A percentile compares a stretch with the other conserved stretches of the same genome.
Conservation (phyloP, 2,797 vertebrate genomes). For the Botia kubotai region DNA sequence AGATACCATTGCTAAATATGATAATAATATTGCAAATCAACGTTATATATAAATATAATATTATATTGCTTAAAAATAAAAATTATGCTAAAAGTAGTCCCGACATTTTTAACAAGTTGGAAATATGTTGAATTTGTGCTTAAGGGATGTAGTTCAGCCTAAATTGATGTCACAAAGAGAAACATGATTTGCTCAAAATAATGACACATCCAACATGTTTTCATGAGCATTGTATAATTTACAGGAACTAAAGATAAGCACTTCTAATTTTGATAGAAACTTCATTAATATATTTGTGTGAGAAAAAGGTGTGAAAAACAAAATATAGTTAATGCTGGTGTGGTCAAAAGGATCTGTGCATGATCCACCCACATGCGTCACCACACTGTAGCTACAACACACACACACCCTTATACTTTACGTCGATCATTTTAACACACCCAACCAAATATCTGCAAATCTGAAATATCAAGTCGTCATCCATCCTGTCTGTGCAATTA, state of each 20-base stretch:
- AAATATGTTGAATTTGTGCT: not conserved
- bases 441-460: not conserved
- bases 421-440: not conserved
- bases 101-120: too few relatives aligned
- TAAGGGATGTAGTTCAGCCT: not conserved
- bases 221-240: not conserved
- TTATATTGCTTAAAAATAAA: too few relatives aligned
- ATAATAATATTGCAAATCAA: too few relatives aligned
- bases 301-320: not conserved
- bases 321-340: not conserved
- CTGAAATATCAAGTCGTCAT: not conserved
- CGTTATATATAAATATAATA: too few relatives aligned
- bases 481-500: not conserved
- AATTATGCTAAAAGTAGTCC: too few relatives aligned
- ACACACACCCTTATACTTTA: not conserved
- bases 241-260: slow-evolving; percentile 16
- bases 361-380: not conserved
- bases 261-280: too few relatives aligned
- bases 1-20: too few relatives aligned
- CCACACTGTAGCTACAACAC: not conserved
- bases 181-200: slow-evolving; percentile 17
- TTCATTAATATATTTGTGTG: not conserved
- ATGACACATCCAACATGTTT: slow-evolving; percentile 8
- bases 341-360: not conserved
- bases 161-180: not conserved